phyloP scores from a whole-genome alignment of 2,113 vertebrate genomes.

The Antidorcas marsupialis region DNA sequence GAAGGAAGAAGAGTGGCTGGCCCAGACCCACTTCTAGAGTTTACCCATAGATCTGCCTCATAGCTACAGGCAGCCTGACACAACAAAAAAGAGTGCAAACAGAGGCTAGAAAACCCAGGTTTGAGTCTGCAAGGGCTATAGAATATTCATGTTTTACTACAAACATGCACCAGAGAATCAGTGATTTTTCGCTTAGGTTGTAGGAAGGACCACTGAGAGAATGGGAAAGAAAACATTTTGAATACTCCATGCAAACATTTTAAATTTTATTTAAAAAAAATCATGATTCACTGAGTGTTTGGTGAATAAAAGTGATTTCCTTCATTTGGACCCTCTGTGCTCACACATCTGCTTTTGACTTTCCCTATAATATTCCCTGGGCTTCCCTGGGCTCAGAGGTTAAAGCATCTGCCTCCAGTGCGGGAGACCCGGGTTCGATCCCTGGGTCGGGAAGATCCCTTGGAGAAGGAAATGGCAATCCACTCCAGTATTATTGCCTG shows the following conservation, averaged over 20 bases:
- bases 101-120: not conserved
- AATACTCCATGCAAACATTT: not conserved
- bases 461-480: too few relatives aligned
- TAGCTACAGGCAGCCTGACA: not conserved
- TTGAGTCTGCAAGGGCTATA: not conserved
- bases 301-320: not conserved
- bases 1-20: not conserved
- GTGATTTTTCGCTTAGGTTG: accelerated
- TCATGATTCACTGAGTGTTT: too few relatives aligned
- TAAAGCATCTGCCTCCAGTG: too few relatives aligned
- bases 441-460: too few relatives aligned
- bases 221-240: too few relatives aligned
- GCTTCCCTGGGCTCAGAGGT: too few relatives aligned
- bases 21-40: not conserved
- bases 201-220: not conserved
- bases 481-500: too few relatives aligned
- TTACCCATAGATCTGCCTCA: not conserved
- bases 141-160: not conserved
- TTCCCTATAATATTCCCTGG: not conserved
- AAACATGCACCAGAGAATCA: not conserved
- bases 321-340: not conserved
- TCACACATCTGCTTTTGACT: not conserved
- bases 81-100: not conserved
- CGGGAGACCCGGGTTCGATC: too few relatives aligned
- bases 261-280: not conserved